phyloP scores from a whole-genome alignment of 2,113 vertebrate genomes.

The Coptodon rendalli region DNA sequence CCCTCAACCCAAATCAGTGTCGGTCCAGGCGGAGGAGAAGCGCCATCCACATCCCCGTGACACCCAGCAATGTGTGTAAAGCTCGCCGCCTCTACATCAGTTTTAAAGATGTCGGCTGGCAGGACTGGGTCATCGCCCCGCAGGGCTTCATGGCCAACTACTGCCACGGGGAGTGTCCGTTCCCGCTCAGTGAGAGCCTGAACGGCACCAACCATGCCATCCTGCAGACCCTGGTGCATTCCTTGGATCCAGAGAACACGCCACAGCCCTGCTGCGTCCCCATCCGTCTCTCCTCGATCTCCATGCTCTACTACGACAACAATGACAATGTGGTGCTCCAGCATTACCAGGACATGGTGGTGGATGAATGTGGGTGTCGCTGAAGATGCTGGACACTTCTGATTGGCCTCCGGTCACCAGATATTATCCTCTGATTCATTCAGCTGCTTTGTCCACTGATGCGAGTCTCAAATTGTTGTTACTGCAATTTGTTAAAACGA shows the following conservation, averaged over 20 bases:
- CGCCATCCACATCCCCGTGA: slow-evolving; percentile 19
- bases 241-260: slow-evolving; percentile 72
- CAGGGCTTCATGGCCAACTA: slow-evolving; percentile 93
- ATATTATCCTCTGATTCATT: neutral
- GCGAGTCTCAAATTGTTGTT: neutral
- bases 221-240: slow-evolving; percentile 88
- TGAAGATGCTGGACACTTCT: slow-evolving; percentile 43
- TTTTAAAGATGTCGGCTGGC: slow-evolving; percentile 93
- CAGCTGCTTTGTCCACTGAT: neutral
- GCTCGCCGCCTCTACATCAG: slow-evolving; percentile 83
- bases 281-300: slow-evolving; percentile 85
- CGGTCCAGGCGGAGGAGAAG: slow-evolving; percentile 59
- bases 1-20: slow-evolving; percentile 77
- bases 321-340: slow-evolving; percentile 91
- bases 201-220: slow-evolving; percentile 93
- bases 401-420: neutral
- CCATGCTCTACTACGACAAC: slow-evolving; percentile 95
- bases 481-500: neutral
- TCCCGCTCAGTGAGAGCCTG: slow-evolving; percentile 79
- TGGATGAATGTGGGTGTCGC: slow-evolving; percentile 91
- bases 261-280: slow-evolving; percentile 91
- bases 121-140: slow-evolving; percentile 94
- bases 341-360: slow-evolving; percentile 96
- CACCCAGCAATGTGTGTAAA: slow-evolving; percentile 76
- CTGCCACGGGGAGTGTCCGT: slow-evolving; percentile 87